Base-by-base conservation (phyloP, 2,888 invertebrate species). In the Crematogaster levior region DNA sequence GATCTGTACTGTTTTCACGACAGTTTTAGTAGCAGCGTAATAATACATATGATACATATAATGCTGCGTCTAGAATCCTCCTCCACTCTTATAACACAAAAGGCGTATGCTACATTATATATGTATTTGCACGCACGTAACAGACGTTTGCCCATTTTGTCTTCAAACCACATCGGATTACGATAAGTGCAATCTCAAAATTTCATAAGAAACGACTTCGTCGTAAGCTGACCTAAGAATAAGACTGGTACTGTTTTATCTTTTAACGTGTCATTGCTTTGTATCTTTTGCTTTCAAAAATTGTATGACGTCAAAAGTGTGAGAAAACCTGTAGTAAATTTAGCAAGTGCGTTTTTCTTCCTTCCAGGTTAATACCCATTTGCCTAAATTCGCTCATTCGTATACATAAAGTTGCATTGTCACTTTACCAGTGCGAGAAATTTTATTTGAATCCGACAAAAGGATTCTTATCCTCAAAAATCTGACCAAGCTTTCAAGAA, bases 371-470 rank as follows among this genome's bases (percentile, higher is more conserved):
- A 56, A 24, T 68, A 18, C 18, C 4, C 56, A 56, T 79, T 68
- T 24, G 12, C 56, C 24, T 12, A 68, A 79, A 79, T 68, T 79
- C 34, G 21, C 24, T 21, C 24, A 56, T 48, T 74, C 48, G 48
- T 74, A 24, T 58, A 58, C 61, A 18, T 34, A 61, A 61, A 61
- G 37, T 51, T 51, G 51, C 58, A 40, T 40, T 34, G 46, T 65
- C 63, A 56, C 27, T 73, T 70, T n/a, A 34, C 7, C 37, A 15
- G 30, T 21, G 24, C 15, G 1, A 24, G 30, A 51, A 51, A 48
- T 56, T 70, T 73, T 43, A 73, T 81, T 85, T 63, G 65, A 74
- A 83, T 86, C 34, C 34, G 21, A 73, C 77, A 48, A 56, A 53
- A 46, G n/a, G 63, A 60, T 68, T 51, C 37, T 60, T 56, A 68